A percentile compares a stretch with the other conserved stretches of the same genome.
Evolutionary conservation across 2,113 vertebrate species (phyloP).

Genomic region (Tachuris rubrigastra): DNA sequence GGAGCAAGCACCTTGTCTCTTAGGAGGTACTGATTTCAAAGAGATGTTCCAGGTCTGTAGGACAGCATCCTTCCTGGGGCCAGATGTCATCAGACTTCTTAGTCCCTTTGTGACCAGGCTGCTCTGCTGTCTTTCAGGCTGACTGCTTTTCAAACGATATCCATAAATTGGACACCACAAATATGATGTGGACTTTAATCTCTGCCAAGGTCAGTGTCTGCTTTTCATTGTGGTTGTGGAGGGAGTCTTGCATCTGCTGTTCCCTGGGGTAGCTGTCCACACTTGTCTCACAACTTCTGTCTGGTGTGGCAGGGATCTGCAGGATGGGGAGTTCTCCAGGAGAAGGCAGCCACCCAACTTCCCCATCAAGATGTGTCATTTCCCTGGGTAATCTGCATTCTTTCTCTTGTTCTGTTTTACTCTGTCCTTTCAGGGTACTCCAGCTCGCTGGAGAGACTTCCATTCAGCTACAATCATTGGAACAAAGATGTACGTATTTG

Average conservation of each 20-base stretch:
- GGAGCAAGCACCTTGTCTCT: not conserved
- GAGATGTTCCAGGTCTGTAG: not conserved
- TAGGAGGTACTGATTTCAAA: not conserved
- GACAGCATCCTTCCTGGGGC: not conserved
- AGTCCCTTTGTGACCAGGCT: not conserved
- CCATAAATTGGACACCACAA: conserved; percentile 92
- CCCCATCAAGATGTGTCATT: not conserved
- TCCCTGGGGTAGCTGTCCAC: not conserved
- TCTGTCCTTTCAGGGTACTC: conserved; percentile 79
- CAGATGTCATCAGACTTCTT: not conserved
- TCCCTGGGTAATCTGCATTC: not conserved
- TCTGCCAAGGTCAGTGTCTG: conserved; percentile 86
- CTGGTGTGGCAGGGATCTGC: not conserved
- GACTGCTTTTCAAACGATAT: conserved; percentile 99
- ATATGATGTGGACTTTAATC: conserved; percentile 92
- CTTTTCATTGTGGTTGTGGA: not conserved
- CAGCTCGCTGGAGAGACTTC: conserved; percentile 97
- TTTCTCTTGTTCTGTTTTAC: not conserved
- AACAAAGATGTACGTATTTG: conserved; percentile 95
- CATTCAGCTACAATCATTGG: conserved; percentile 97
- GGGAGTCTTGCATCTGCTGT: not conserved
- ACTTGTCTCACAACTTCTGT: not conserved
- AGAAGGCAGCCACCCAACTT: not conserved
- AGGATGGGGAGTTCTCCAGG: not conserved
- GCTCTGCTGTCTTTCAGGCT: conserved; percentile 77